Percentiles rank a stretch among this genome's conserved stretches.
phyloP scores from a whole-genome alignment of 2,113 vertebrate genomes.

The Saccopteryx bilineata region DNA sequence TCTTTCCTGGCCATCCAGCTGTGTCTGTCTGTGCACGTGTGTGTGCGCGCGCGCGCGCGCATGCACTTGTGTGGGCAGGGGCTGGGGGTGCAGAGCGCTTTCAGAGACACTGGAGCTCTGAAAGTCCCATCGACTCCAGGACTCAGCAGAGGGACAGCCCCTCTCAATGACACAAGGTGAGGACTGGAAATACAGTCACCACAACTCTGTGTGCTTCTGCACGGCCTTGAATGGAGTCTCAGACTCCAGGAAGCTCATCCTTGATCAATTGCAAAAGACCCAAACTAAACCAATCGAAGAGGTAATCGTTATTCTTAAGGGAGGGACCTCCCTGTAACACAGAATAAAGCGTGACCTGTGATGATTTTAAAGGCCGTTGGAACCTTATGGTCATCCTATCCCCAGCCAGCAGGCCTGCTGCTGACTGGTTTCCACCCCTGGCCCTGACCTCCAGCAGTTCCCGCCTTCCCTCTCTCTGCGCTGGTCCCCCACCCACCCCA shows the following conservation, averaged over 20 bases:
- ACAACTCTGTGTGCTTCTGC: neutral
- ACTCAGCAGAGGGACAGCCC: neutral
- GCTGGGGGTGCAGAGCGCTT: neutral
- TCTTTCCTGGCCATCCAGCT: neutral
- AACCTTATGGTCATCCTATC: neutral
- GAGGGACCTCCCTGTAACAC: neutral
- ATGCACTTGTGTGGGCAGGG: neutral
- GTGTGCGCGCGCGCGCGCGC: fast-evolving
- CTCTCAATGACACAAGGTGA: neutral
- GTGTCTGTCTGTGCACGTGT: neutral
- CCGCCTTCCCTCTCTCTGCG: neutral
- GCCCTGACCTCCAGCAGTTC: neutral
- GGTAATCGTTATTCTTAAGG: neutral
- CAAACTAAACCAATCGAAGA: neutral
- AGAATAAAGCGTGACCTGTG: neutral
- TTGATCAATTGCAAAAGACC: constrained; percentile 34
- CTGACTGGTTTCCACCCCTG: neutral
- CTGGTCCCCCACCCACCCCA: neutral
- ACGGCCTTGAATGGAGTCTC: neutral
- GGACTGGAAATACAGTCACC: neutral
- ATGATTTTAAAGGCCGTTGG: neutral
- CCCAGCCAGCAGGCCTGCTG: neutral
- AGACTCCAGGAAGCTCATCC: neutral
- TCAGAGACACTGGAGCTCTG: constrained; percentile 46
- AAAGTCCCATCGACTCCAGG: neutral